These are phyloP conservation scores for Orestias chungarensis DNA, from an alignment of 2,797 vertebrate species.

Conservation along the genomic window DNA sequence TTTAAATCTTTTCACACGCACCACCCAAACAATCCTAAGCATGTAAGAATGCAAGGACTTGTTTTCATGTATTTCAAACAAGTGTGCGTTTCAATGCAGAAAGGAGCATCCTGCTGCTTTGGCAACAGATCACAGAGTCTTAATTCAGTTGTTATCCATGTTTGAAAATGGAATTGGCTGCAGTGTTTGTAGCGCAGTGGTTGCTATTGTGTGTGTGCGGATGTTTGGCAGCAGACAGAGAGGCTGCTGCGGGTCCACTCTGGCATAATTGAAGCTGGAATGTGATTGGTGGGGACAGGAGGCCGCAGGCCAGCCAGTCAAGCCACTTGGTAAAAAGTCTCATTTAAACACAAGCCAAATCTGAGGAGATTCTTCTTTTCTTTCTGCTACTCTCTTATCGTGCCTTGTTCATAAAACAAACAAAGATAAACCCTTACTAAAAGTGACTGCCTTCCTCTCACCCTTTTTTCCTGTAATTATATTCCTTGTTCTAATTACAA, in stretches of 20 bases:
- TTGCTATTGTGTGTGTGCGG: constrained; percentile 33
- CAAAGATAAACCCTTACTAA: constrained; percentile 14
- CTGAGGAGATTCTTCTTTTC: constrained; percentile 57
- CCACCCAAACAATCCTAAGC: constrained; percentile 39
- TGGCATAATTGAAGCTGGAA: constrained; percentile 59
- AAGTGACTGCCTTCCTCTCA: constrained; percentile 22
- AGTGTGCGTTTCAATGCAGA: constrained; percentile 57
- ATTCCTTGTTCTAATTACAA: constrained; percentile 29
- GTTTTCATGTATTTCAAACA: constrained; percentile 18
- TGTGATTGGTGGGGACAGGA: constrained; percentile 72
- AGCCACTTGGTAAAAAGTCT: constrained; percentile 72
- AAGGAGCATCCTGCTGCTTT: constrained; percentile 77
- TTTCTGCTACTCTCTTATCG: constrained; percentile 36
- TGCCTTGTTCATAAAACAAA: constrained; percentile 26
- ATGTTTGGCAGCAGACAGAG: constrained; percentile 65
- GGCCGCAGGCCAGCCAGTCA: constrained; percentile 72
- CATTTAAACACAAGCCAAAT: constrained; percentile 68
- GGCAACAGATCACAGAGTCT: constrained; percentile 72
- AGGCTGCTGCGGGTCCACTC: constrained; percentile 67
- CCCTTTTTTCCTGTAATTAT: constrained; percentile 21
- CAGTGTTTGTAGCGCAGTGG: constrained; percentile 50
- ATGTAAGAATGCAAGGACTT: constrained; percentile 12
- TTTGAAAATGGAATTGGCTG: constrained; percentile 75
- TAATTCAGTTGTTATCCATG: constrained; percentile 82
- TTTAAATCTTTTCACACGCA: constrained; percentile 49